Base-by-base conservation (phyloP, 2,888 invertebrate genomes). In the Autographa pulchrina region DNA sequence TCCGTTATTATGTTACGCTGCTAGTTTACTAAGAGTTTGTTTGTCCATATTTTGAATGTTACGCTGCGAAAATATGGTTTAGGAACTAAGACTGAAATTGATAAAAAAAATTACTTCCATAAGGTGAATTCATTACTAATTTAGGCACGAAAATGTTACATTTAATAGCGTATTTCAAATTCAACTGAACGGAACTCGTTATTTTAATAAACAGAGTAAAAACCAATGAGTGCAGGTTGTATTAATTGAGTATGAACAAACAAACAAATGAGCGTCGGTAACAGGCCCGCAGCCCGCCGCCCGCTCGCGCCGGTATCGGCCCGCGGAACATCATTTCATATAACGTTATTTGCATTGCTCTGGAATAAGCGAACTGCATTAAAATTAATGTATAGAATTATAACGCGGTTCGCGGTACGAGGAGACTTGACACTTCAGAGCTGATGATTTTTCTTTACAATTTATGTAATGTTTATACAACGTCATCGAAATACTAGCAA, bases 291-390 rank as follows among this genome's bases (percentile, higher is more conserved):
- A 3, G 14, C 41, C 41, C 16, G 43, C 43, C 16, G 14, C 4
- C 66, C 54, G 65, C 54, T 71, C 60, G 59, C 66, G 18, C 13
- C 25, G 65, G 61, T 80, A 72, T 80, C 66, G 20, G 65, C 41
- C 52, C 64, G 65, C 31, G 60, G 58, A 72, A 80, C 71, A 56
- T 77, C 62, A 83, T 74, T 74, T 67, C 62, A 25, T 73, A 60
- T 69, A 73, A 62, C 64, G 58, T 35, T 82, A 74, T 85, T 76
- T 78, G 85, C 78, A 72, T 73, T 62, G 68, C 56, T 48, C 77
- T 77, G 83, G 78, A 75, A 85, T 83, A 81, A 78, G 77, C 77
- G 62, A 56, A 63, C 60, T 31, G 66, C 67, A 69, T 76, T 83
- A 73, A 83, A 83, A 78, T 78, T 78, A 76, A 82, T 76, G 81